These are phyloP conservation scores for Pipistrellus pipistrellus DNA, from an alignment of 2,797 vertebrate genomes.

Conservation along the genomic window DNA sequence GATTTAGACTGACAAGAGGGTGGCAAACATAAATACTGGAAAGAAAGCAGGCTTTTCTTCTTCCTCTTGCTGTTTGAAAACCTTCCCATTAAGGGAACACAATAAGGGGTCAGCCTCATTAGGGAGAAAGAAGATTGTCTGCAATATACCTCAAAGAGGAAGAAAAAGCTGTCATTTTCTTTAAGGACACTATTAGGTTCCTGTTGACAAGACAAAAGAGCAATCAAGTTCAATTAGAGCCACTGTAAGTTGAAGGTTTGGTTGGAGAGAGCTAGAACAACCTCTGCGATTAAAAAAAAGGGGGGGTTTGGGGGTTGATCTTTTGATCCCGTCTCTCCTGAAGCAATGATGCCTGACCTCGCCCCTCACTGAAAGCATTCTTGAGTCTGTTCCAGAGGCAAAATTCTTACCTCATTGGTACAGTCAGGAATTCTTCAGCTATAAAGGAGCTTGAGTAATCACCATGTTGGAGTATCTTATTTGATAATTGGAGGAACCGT, in stretches of 20 bases:
- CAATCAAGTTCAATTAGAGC: constrained; percentile 86
- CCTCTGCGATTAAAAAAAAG: constrained; percentile 8
- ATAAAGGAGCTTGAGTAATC: not conserved
- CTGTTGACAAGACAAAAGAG: constrained; percentile 84
- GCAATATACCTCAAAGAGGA: constrained; percentile 86
- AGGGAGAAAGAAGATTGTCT: constrained; percentile 83
- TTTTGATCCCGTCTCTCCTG: constrained; percentile 51
- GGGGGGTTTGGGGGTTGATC: not conserved
- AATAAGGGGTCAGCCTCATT: constrained; percentile 86
- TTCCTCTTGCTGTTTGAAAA: constrained; percentile 81
- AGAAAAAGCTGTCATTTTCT: constrained; percentile 82
- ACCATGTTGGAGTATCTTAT: not conserved
- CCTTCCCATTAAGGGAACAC: constrained; percentile 84
- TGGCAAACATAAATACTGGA: constrained; percentile 12
- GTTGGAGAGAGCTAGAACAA: constrained; percentile 69
- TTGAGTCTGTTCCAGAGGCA: constrained; percentile 50
- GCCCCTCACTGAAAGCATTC: constrained; percentile 59
- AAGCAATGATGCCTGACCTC: constrained; percentile 30
- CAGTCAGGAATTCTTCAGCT: constrained; percentile 54
- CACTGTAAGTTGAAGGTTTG: constrained; percentile 69
- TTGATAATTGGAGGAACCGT: constrained; percentile 5
- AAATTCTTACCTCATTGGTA: constrained; percentile 52
- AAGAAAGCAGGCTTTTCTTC: constrained; percentile 59
- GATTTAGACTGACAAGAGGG: constrained; percentile 76
- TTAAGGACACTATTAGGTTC: constrained; percentile 80